Conservation (phyloP, 2,888 invertebrate species). For the Mystacides longicornis region DNA sequence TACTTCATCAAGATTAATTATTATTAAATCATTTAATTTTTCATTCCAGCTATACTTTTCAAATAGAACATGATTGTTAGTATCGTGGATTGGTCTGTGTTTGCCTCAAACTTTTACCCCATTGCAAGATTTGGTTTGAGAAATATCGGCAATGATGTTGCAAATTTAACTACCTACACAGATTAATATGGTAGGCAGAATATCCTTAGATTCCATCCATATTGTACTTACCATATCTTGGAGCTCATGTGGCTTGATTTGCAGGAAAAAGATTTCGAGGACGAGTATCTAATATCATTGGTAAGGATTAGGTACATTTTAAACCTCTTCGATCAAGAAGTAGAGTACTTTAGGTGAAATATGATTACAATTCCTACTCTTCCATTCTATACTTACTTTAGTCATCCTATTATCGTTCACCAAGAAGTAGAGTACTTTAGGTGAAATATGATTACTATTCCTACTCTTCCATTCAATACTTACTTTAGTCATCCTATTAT, state of each 20-base stretch:
- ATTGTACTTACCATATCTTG: conserved; percentile 9
- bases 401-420: background rate
- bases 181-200: background rate
- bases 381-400: background rate
- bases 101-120: background rate
- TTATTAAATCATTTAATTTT: too few relatives aligned
- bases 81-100: conserved; percentile 7
- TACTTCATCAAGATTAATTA: too few relatives aligned
- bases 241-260: conserved; percentile 12
- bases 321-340: background rate
- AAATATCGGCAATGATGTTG: background rate
- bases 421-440: too few relatives aligned
- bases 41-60: background rate
- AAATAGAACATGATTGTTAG: conserved; percentile 8
- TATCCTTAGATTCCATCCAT: background rate
- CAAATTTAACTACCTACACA: background rate
- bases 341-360: too few relatives aligned
- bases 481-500: background rate
- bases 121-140: background rate
- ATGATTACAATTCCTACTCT: too few relatives aligned
- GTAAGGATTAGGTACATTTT: background rate
- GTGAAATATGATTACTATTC: too few relatives aligned
- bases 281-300: conserved; percentile 6
- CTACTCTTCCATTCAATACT: background rate
- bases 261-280: background rate